Evolutionary conservation across 2,888 invertebrate genomes (phyloP).

Genomic region (Raillietiella orientalis): DNA sequence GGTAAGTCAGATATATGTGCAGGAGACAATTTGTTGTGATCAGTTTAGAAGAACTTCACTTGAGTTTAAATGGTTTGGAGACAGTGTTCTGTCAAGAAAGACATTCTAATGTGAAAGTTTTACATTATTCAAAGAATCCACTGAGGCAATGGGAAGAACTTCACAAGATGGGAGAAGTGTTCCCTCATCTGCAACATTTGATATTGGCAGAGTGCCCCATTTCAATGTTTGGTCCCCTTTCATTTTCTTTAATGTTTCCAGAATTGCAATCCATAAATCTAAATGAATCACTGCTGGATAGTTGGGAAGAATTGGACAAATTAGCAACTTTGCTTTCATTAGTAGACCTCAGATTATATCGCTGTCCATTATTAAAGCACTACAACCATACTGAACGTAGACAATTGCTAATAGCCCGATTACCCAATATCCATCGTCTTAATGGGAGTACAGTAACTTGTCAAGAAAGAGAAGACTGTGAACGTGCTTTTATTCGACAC

Average conservation of each 20-base stretch:
- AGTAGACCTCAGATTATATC: constrained; percentile 48
- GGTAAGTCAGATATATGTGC: constrained; percentile 1
- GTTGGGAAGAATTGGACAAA: constrained; percentile 67
- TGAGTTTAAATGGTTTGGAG: constrained; percentile 56
- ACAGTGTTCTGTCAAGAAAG: constrained; percentile 25
- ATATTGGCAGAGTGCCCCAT: constrained; percentile 60
- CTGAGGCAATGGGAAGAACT: constrained; percentile 55
- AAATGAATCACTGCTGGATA: constrained; percentile 43
- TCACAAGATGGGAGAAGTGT: constrained; percentile 44
- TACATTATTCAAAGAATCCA: constrained; percentile 63
- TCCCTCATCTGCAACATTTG: constrained; percentile 51
- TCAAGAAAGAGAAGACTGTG: constrained; percentile 66
- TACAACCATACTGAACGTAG: constrained; percentile 64
- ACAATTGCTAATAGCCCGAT: constrained; percentile 49
- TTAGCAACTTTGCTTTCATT: constrained; percentile 49
- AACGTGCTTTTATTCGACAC: constrained; percentile 65
- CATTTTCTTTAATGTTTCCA: not conserved
- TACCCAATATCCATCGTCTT: constrained; percentile 49
- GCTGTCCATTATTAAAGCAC: constrained; percentile 30
- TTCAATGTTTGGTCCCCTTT: constrained; percentile 5
- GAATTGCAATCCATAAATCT: constrained; percentile 21
- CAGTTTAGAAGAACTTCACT: constrained; percentile 54
- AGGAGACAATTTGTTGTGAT: constrained; percentile 7
- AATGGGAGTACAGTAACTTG: constrained; percentile 65
- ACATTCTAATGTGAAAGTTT: constrained; percentile 33